Percentiles rank a stretch among this genome's conserved stretches.
Conservation (phyloP, 1,140 invertebrate genomes). For the Drosophila pseudoananassae region DNA sequence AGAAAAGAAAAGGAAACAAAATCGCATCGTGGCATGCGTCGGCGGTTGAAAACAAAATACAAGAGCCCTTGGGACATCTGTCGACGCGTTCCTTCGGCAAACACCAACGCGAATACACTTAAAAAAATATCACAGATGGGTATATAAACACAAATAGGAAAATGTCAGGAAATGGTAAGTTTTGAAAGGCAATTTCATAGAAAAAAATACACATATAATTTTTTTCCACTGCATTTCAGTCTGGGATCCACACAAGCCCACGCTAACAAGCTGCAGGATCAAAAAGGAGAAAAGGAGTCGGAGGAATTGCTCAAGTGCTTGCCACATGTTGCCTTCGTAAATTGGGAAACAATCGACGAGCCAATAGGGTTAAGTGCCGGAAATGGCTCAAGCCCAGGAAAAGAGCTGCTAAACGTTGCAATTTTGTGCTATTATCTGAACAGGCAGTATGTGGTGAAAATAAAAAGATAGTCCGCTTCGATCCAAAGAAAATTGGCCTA, state of each 20-base stretch:
- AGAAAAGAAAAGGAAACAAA: conserved; percentile 45
- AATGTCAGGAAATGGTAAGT: background rate
- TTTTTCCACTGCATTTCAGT: background rate
- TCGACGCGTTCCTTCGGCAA: conserved; percentile 38
- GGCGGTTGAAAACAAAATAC: conserved; percentile 15
- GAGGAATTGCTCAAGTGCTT: conserved; percentile 42
- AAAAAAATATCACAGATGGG: background rate
- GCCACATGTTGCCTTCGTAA: conserved; percentile 51
- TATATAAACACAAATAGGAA: no score
- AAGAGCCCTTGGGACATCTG: conserved; percentile 62
- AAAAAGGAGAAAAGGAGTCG: conserved; percentile 6
- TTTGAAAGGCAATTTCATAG: background rate
- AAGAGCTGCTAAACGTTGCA: conserved; percentile 1
- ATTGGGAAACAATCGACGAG: conserved; percentile 43
- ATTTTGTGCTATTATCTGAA: background rate
- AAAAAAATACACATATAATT: background rate
- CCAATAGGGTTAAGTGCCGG: conserved; percentile 73
- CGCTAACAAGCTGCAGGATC: conserved; percentile 25
- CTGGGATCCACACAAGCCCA: background rate
- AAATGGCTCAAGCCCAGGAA: conserved; percentile 26
- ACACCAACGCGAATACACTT: conserved; percentile 37
- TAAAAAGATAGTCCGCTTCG: background rate
- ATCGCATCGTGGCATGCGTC: conserved; percentile 43
- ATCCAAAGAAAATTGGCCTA: background rate
- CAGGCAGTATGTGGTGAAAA: background rate